Percentiles rank a stretch among this genome's conserved stretches.
These are phyloP conservation scores for Spodoptera picta DNA, from an alignment of 2,888 invertebrate species.

Conservation along the genomic window DNA sequence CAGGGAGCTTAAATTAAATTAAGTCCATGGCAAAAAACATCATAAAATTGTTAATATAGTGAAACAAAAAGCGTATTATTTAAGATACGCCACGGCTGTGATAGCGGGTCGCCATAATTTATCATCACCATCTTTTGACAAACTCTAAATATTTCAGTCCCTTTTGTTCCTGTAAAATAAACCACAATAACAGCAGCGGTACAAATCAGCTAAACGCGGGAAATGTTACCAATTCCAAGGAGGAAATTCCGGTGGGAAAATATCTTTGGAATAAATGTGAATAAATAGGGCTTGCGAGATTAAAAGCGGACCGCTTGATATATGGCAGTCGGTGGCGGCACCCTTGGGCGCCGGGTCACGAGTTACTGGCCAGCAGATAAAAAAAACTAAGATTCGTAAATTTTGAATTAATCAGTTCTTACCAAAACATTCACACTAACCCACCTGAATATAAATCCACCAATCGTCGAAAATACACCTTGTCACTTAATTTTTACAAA, in stretches of 20 bases:
- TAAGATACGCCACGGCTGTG: constrained; percentile 52
- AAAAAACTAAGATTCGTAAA: constrained; percentile 65
- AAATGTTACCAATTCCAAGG: constrained; percentile 82
- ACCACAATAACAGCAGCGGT: constrained; percentile 77
- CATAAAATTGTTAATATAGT: constrained; percentile 40
- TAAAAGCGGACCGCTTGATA: constrained; percentile 82
- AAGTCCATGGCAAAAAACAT: constrained; percentile 24
- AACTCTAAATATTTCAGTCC: constrained; percentile 73
- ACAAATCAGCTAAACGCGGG: constrained; percentile 83
- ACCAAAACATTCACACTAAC: constrained; percentile 16
- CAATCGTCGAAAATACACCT: too few species aligned
- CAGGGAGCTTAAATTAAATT: too few species aligned
- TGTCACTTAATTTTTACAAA: neutral
- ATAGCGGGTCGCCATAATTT: constrained; percentile 66
- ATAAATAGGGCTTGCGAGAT: constrained; percentile 85
- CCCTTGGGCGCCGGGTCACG: constrained; percentile 65
- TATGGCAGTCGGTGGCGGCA: constrained; percentile 71
- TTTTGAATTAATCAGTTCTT: constrained; percentile 41
- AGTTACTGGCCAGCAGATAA: constrained; percentile 67
- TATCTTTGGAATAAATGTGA: constrained; percentile 85
- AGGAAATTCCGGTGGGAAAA: constrained; percentile 84
- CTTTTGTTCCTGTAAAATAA: constrained; percentile 76
- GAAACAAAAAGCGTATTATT: constrained; percentile 59
- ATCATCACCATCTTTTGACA: constrained; percentile 71
- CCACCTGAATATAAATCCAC: neutral